phyloP scores from a whole-genome alignment of 1,140 invertebrate genomes.

The Chlorops oryzae region DNA sequence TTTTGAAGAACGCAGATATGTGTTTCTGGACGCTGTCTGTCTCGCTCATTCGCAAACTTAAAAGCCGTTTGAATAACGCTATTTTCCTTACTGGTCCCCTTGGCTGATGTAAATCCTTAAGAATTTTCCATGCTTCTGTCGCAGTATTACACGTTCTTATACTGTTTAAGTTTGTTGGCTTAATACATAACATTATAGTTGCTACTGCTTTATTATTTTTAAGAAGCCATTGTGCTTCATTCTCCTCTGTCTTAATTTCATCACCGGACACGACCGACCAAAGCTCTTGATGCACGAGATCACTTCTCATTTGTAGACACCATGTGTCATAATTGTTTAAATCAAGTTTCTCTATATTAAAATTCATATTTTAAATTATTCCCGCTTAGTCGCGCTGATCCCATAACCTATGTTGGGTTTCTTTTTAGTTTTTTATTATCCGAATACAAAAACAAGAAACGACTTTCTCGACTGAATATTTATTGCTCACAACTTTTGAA shows the following conservation, averaged over 20 bases:
- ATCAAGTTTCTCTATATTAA: constrained; percentile 12
- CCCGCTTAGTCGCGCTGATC: too few species aligned
- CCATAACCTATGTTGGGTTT: too few species aligned
- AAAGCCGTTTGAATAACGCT: constrained; percentile 11
- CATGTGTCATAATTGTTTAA: constrained; percentile 10
- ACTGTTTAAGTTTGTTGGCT: constrained; percentile 5
- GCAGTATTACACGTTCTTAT: constrained; percentile 10
- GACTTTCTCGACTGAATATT: too few species aligned
- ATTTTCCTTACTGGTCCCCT: constrained; percentile 12
- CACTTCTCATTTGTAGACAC: constrained; percentile 1
- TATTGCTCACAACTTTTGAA: too few species aligned
- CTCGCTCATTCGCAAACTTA: constrained; percentile 6
- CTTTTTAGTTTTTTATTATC: too few species aligned
- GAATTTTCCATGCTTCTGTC: constrained; percentile 5
- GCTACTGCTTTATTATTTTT: constrained; percentile 5
- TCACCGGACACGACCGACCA: neutral
- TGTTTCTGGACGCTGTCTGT: neutral
- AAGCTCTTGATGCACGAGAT: neutral
- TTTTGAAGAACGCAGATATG: constrained; percentile 1
- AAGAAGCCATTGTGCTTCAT: neutral
- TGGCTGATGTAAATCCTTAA: constrained; percentile 10
- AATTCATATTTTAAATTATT: constrained; percentile 1
- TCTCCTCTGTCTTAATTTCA: neutral
- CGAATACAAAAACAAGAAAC: too few species aligned
- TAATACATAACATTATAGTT: constrained; percentile 5